Base-by-base conservation (phyloP, 2,113 vertebrate genomes). In the Microtus pennsylvanicus region DNA sequence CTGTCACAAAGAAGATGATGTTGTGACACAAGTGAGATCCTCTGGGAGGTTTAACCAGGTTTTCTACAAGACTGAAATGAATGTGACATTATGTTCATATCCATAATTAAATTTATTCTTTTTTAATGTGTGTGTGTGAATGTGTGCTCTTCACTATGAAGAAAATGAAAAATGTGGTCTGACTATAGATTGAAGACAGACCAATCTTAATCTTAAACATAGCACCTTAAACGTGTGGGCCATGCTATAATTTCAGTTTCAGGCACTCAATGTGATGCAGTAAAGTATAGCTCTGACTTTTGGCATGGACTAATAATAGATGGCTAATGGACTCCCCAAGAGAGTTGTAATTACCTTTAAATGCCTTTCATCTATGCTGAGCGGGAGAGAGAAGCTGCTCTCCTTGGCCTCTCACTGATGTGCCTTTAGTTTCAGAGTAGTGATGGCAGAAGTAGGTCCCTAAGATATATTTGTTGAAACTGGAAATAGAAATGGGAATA, bases 11-110 rank as follows among this genome's bases (percentile, higher is more conserved):
- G 94, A 97, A 97, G 96, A 97, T 95, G 98, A 97, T 98, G 97
- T 98, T 98, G 97, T 98, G 98, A 98, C 98, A 98, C 89, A 96
- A 98, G 58, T 97, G 97, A 86, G 97, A 98, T 98, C 98, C 97
- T 97, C 87, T 95, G 97, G 97, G 98, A 98, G 95, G 81, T 89
- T 97, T 97, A 98, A 98, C 97, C 98, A 97, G 96, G 92, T 98
- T 98, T 93, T 96, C 91, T 97, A 97, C 96, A 97, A 98, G 97
- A 98, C 96, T 98, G 96, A 98, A 98, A 98, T 98, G 98, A 97
- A 98, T 98, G 92, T 96, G 97, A 97, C 96, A 97, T 95, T 72
- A 55, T 97, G 92, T 97, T 97, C 96, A 95, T 95, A 90, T 94
- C 92, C 88, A 83, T 89, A 96, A 97, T 97, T 97, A 96, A 95